A percentile compares a stretch with the other conserved stretches of the same genome.
Conservation (phyloP, 2,113 vertebrate genomes). For the human (Homo sapiens) region GRCh38 chr2:210549001-210549500, state of each 20-base stretch:
- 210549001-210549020: not conserved
- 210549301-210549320: slow-evolving; percentile 34
- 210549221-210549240: slow-evolving; percentile 79
- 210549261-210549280: slow-evolving; percentile 62
- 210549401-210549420: not conserved
- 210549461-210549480: slow-evolving; percentile 42
- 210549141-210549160: slow-evolving; percentile 3
- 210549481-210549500: not conserved
- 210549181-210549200: slow-evolving; percentile 33
- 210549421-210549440: slow-evolving; percentile 35
- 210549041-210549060: not conserved
- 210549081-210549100: slow-evolving; percentile 68
- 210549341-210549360: not conserved
- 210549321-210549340: slow-evolving; percentile 47
- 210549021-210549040: slow-evolving; percentile 40
- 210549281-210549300: slow-evolving; percentile 52
- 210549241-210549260: slow-evolving; percentile 54
- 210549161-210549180: slow-evolving; percentile 53
- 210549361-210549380: slow-evolving; percentile 42
- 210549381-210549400: not conserved
- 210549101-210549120: slow-evolving; percentile 57
- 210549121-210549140: slow-evolving; percentile 74
- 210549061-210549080: slow-evolving; percentile 18
- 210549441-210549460: not conserved
- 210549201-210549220: slow-evolving; percentile 53